Evolutionary conservation across 35 echinoderm and acorn worm species (phyloP).

Genomic region (Apostichopus parvimensis): DNA sequence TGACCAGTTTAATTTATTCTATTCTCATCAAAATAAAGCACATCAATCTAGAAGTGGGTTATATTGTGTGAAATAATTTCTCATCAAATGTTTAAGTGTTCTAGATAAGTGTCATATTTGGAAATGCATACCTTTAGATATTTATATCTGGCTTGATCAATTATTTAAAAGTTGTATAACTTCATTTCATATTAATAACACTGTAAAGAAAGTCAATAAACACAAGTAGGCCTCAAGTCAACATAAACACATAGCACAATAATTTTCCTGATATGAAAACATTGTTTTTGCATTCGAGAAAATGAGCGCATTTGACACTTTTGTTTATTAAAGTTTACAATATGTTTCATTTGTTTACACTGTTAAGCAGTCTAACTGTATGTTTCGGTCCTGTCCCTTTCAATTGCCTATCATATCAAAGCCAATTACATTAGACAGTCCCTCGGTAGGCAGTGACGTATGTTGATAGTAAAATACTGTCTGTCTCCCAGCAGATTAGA

Average conservation of each 20-base stretch:
- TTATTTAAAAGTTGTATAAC: neutral
- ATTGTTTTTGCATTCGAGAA: neutral
- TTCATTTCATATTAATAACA: neutral
- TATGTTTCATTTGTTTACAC: slow-evolving; percentile 23
- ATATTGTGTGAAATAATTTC: too few relatives aligned
- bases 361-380: neutral
- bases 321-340: neutral
- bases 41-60: too few relatives aligned
- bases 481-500: neutral
- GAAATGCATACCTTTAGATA: too few relatives aligned
- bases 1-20: too few relatives aligned
- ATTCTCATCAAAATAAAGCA: too few relatives aligned
- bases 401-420: neutral
- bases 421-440: neutral
- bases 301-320: neutral
- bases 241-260: neutral
- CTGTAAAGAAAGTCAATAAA: neutral
- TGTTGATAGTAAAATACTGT: slow-evolving; percentile 23
- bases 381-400: neutral
- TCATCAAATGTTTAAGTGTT: neutral
- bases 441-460: neutral
- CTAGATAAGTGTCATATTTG: neutral
- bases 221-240: neutral
- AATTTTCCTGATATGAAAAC: neutral
- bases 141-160: neutral